Percentiles rank a stretch among this genome's conserved stretches.
phyloP scores from a whole-genome alignment of 2,888 invertebrate species.

The Catocala sponsa region DNA sequence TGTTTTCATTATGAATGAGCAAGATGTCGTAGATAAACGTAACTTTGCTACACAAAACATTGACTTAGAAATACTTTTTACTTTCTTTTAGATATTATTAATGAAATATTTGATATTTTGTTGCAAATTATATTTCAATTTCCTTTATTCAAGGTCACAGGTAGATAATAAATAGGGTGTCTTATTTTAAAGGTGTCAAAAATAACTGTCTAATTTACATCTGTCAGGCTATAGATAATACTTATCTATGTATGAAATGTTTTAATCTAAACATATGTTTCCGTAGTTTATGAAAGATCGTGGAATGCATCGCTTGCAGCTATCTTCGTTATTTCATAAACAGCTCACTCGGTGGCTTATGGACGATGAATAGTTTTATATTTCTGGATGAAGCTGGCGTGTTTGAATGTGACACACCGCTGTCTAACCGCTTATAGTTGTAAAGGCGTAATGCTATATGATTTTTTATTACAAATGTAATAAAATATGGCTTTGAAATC shows the following conservation, averaged over 20 bases:
- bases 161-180: slow-evolving; percentile 26
- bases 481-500: too few relatives aligned
- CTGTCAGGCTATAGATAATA: slow-evolving; percentile 8
- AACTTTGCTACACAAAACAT: slow-evolving; percentile 19
- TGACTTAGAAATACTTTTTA: background rate
- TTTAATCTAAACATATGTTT: slow-evolving; percentile 2
- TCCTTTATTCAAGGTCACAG: slow-evolving; percentile 46
- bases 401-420: too few relatives aligned
- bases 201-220: slow-evolving; percentile 40
- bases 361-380: background rate
- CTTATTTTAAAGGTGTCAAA: slow-evolving; percentile 39
- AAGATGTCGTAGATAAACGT: slow-evolving; percentile 10
- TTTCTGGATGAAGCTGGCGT: background rate
- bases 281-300: background rate
- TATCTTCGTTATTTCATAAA: background rate
- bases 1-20: slow-evolving; percentile 29
- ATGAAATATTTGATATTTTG: background rate
- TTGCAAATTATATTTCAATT: slow-evolving; percentile 4
- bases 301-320: background rate
- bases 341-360: background rate
- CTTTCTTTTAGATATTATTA: background rate
- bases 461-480: too few relatives aligned
- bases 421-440: too few relatives aligned
- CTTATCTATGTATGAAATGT: background rate
- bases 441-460: too few relatives aligned